Conservation (phyloP, 2,113 vertebrate species). For the Gymnocephalus cernua region DNA sequence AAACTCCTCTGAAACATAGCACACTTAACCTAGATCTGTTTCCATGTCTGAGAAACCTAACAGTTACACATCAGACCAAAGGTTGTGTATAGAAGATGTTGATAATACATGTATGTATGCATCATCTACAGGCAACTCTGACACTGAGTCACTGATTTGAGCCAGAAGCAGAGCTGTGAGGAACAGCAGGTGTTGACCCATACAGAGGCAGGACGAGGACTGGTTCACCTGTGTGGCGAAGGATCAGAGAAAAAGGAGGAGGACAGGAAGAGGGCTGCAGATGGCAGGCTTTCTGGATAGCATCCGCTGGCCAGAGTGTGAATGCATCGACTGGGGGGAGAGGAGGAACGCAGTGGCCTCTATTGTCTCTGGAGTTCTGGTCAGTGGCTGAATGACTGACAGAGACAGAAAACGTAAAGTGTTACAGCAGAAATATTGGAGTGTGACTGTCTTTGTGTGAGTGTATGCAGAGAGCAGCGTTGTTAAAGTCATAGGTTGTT, state of each 20-base stretch:
- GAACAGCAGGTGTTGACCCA: neutral
- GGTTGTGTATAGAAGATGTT: neutral
- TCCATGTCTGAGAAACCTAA: neutral
- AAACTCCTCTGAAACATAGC: too few species aligned
- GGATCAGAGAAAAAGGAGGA: neutral
- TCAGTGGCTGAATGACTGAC: constrained; percentile 67
- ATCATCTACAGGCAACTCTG: neutral
- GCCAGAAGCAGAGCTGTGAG: neutral
- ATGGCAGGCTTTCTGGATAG: constrained; percentile 96
- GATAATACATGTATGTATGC: neutral
- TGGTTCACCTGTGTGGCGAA: neutral
- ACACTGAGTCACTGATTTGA: neutral
- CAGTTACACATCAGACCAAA: neutral
- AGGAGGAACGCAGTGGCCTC: constrained; percentile 90
- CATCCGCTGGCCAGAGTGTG: constrained; percentile 93
- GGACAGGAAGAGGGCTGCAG: neutral
- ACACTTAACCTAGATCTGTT: neutral
- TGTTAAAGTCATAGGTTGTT: too few species aligned
- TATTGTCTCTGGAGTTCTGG: constrained; percentile 89
- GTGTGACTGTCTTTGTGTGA: neutral
- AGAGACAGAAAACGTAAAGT: neutral
- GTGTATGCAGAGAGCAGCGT: neutral
- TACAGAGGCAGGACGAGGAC: neutral
- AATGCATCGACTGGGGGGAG: constrained; percentile 93
- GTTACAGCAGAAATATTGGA: neutral